phyloP scores from a whole-genome alignment of 2,113 vertebrate genomes.

The Heterotis niloticus region DNA sequence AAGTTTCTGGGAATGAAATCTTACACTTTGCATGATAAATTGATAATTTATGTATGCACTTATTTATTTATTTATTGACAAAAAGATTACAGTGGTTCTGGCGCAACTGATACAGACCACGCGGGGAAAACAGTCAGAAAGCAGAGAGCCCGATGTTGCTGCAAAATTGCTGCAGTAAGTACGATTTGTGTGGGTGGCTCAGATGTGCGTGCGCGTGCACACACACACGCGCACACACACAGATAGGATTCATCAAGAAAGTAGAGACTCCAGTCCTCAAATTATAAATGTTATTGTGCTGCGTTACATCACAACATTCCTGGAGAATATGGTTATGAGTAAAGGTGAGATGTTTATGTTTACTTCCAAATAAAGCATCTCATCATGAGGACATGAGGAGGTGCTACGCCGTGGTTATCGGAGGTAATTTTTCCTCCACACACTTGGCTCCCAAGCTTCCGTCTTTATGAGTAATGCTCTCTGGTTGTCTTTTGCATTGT shows the following conservation, averaged over 20 bases:
- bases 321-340: not conserved
- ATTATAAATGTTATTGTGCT: not conserved
- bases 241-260: constrained; percentile 34
- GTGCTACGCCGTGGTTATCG: constrained; percentile 6
- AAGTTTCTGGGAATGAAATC: constrained; percentile 21
- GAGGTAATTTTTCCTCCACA: constrained; percentile 15
- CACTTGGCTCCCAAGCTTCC: not conserved
- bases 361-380: not conserved
- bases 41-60: not conserved
- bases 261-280: not conserved
- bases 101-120: not conserved
- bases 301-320: not conserved
- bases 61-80: not conserved
- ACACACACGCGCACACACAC: constrained; percentile 7
- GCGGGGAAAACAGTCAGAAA: not conserved
- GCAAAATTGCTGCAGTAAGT: not conserved
- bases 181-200: not conserved
- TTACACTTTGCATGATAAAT: not conserved
- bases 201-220: not conserved
- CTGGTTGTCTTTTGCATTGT: not conserved
- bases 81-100: not conserved
- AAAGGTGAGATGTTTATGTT: not conserved
- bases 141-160: not conserved
- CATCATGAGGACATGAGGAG: constrained; percentile 4
- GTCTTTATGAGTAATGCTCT: constrained; percentile 24